Percentiles rank a stretch among this genome's conserved stretches.
Conservation (phyloP, 2,888 invertebrate species). For the Watsonalla cultraria region DNA sequence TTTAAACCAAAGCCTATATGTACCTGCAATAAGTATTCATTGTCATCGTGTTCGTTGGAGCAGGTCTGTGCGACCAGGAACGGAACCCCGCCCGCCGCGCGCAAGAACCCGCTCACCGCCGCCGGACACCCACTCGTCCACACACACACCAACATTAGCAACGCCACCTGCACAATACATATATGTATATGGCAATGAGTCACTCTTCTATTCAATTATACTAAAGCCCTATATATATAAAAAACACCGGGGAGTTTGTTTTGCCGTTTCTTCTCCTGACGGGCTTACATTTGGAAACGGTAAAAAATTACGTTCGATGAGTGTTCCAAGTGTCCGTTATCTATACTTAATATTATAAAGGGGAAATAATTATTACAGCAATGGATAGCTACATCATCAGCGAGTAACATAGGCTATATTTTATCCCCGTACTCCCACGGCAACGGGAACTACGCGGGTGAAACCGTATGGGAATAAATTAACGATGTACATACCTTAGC, state of each 20-base stretch:
- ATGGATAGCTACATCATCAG: too few relatives aligned
- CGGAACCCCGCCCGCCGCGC: conserved; percentile 88
- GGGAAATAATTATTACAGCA: too few relatives aligned
- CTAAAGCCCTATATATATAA: too few relatives aligned
- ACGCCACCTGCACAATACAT: conserved; percentile 80
- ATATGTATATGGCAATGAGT: neutral
- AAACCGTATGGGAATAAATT: neutral
- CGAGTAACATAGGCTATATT: too few relatives aligned
- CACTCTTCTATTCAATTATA: too few relatives aligned
- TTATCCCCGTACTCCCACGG: neutral
- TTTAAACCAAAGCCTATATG: too few relatives aligned
- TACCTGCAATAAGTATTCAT: conserved; percentile 87
- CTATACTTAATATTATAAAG: too few relatives aligned
- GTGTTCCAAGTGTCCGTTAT: too few relatives aligned
- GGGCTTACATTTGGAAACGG: too few relatives aligned
- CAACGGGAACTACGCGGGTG: neutral
- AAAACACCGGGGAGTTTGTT: too few relatives aligned
- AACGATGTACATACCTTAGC: conserved; percentile 75
- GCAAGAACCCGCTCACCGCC: conserved; percentile 90
- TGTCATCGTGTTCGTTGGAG: conserved; percentile 93
- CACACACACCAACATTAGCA: conserved; percentile 92
- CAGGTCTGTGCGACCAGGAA: conserved; percentile 90
- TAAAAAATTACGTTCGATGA: too few relatives aligned
- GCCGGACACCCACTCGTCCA: conserved; percentile 92
- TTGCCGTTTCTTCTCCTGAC: too few relatives aligned